Base-by-base conservation (phyloP, 1,140 invertebrate genomes). In the Wasmannia auropunctata region DNA sequence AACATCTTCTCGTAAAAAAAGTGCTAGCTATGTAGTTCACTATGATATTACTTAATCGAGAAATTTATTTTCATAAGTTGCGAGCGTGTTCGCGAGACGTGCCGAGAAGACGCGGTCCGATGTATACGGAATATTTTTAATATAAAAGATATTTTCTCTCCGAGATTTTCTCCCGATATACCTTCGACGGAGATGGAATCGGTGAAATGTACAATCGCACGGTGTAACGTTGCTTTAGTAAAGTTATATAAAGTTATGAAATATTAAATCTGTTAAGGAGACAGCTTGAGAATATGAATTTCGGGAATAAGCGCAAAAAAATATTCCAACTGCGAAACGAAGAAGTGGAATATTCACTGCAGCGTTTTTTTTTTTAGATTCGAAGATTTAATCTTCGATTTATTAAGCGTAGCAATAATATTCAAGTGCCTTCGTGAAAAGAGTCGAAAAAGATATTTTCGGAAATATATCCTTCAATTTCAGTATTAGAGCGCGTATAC, bases 1-100 rank as follows among this genome's bases (percentile, higher is more conserved):
- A 83, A 22, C 7, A 22, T 34, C 37, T 25, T 65, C 43, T 79
- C 60, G 60, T 65, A 25, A 56, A n/a, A n/a, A n/a, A 81, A 81
- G 37, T 81, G 62, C 14, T 69, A 81, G 37, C 7, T 43, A n/a
- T 70, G 1, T 72, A 43, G 25, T 58, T 83, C n/a, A 58, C 28
- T 31, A 72, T 72, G 51, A 81, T 72, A 72, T 83, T 74, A 72
- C 65, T 74, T 74, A 74, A 83, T 83, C 37, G 63, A 83, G 65
- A 72, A 74, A 58, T 74, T n/a, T 46, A 74, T 83, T 72, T 72
- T 72, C 3, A 10, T 46, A 62, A 25, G 3, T 72, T 58, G 54
- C 77, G 22, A 40, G 62, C 54, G 54, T 69, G 46, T 54, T 16
- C 22, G 46, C 25, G 65, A 70, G 34, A 43, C 19, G 14, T 54